Evolutionary conservation across 1,140 invertebrate genomes (phyloP), one percentile per base, ranked within the genome.

Genomic region (Solenopsis fugax): DNA sequence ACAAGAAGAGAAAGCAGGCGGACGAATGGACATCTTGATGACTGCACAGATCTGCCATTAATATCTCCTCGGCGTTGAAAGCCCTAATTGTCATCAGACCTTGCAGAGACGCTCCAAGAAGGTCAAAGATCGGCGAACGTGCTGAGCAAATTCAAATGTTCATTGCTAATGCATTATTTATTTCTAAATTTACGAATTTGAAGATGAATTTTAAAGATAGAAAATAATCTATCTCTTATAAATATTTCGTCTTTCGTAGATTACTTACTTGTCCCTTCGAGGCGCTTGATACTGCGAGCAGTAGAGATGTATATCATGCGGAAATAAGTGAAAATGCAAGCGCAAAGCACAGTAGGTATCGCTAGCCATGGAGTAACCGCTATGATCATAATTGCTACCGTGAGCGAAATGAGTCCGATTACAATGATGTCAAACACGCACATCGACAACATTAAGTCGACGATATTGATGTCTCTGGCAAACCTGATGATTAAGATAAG

Each of bases 241-340:
- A 37, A n/a, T 41, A 16, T 48, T n/a, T n/a, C 18, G 10, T 6
- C n/a, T 16, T 18, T 50, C 12, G 0, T 90, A 34, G 0, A 58
- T 48, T 5, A 96, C 97, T 97, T 96, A 98, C 98, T 97, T 93
- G 97, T 97, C 92, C 97, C 98, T 96, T 99, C 98, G 77, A 99
- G 96, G 85, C 98, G 96, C 95, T 99, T 99, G 18, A 99, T 96
- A 95, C 97, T 98, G 82, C 98, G 96, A 34, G 97, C 98, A 0
- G 98, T 98, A 29, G 96, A 96, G 24, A 99, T 95, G 94, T 99
- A 99, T 93, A 98, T 97, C 77, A 96, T 95, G 52, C 98, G 94
- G 62, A 98, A 95, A 9, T 97, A 95, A 89, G 97, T 96, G 94
- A 98, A 98, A 21, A 98, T 93, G 0, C 97, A 84, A 0, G 96